Conservation (phyloP, 1,140 invertebrate species). For the Drosophila seguyi region DNA sequence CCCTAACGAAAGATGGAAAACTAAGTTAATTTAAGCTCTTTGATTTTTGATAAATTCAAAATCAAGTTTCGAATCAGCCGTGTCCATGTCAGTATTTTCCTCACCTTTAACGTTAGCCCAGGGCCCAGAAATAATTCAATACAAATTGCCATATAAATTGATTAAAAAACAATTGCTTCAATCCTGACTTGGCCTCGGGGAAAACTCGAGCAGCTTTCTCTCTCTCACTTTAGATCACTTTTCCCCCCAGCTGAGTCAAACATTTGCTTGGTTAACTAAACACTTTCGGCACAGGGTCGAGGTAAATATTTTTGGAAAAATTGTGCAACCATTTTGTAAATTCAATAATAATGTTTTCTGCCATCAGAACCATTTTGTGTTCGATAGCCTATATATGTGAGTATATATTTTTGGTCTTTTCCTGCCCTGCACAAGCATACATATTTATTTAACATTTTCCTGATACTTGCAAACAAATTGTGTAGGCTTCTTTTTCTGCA, state of each 20-base stretch:
- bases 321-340: slow-evolving; percentile 8
- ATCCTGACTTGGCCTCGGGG: not conserved
- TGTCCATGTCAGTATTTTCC: not conserved
- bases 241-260: slow-evolving; percentile 6
- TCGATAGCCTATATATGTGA: not conserved
- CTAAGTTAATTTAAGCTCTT: not conserved
- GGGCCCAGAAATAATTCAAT: slow-evolving; percentile 1
- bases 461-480: slow-evolving; percentile 1
- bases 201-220: not conserved
- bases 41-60: not conserved
- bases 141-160: slow-evolving; percentile 16
- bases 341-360: slow-evolving; percentile 11
- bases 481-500: not conserved
- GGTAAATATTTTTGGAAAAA: slow-evolving; percentile 9
- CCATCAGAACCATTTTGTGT: not conserved
- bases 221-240: not conserved
- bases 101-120: not conserved
- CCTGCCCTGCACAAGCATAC: not conserved
- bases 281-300: not conserved
- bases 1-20: not conserved
- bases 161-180: slow-evolving; percentile 23
- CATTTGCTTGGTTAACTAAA: slow-evolving; percentile 7
- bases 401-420: not conserved
- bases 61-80: too few relatives aligned
- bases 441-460: slow-evolving; percentile 1